Percentiles rank a stretch among this genome's conserved stretches.
These are phyloP conservation scores for Daptonema setosum DNA, from an alignment of 2,888 invertebrate species.

Conservation along the genomic window DNA sequence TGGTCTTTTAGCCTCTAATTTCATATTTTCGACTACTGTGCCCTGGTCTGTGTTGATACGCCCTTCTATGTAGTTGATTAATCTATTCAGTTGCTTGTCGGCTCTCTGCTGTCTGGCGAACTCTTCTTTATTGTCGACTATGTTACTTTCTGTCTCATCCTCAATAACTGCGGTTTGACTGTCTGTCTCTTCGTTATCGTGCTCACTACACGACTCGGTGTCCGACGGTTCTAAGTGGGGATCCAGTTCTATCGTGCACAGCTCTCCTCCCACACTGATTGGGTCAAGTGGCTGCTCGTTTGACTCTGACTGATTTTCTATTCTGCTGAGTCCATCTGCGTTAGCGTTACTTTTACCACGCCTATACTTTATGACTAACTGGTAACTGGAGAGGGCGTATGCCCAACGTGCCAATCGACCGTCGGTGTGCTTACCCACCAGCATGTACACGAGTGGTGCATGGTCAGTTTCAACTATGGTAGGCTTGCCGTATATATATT, in stretches of 20 bases:
- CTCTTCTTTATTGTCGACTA: too few species aligned
- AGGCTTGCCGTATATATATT: neutral
- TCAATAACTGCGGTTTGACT: too few species aligned
- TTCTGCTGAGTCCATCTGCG: neutral
- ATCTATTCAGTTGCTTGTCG: neutral
- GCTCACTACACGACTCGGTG: too few species aligned
- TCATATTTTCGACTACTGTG: neutral
- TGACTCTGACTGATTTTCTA: neutral
- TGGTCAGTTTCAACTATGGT: neutral
- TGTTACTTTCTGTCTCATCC: too few species aligned
- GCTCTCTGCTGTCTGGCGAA: neutral
- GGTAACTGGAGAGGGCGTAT: neutral
- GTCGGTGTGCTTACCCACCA: neutral
- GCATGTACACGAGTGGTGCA: neutral
- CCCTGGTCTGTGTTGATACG: neutral
- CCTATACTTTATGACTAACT: neutral
- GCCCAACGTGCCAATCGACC: neutral
- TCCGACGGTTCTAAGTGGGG: too few species aligned
- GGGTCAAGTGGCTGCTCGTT: neutral
- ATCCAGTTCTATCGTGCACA: neutral
- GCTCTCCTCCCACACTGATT: neutral
- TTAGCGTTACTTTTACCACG: neutral
- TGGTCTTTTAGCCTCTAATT: neutral
- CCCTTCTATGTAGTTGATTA: neutral
- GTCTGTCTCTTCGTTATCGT: too few species aligned